Evolutionary conservation across 2,113 vertebrate species (phyloP).

Genomic region (Morphnarchus princeps): DNA sequence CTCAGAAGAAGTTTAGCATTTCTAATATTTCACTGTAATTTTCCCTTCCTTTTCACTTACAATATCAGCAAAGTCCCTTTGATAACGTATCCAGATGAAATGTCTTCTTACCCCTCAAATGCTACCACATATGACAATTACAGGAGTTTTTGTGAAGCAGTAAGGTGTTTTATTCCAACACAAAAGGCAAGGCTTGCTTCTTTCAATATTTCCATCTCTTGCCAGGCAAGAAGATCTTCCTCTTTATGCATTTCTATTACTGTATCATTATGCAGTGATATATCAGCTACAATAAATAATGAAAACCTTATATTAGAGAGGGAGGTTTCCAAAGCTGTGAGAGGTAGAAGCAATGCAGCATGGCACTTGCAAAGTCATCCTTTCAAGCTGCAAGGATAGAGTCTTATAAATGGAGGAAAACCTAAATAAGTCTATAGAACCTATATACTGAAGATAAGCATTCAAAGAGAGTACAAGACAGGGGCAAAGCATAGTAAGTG

Average conservation of each 20-base stretch:
- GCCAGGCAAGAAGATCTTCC: not conserved
- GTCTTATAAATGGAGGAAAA: not conserved
- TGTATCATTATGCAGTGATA: not conserved
- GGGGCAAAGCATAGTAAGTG: not conserved
- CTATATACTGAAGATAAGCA: not conserved
- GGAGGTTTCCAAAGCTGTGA: not conserved
- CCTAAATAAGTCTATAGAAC: not conserved
- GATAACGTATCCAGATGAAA: not conserved
- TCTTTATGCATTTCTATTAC: not conserved
- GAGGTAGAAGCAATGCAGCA: not conserved
- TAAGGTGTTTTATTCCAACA: not conserved
- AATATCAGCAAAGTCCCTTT: not conserved
- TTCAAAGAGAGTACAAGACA: not conserved
- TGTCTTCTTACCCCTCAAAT: not conserved
- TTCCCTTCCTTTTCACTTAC: not conserved
- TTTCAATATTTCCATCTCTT: not conserved
- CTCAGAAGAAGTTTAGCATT: not conserved
- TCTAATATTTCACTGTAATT: not conserved
- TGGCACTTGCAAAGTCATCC: not conserved
- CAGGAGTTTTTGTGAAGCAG: not conserved
- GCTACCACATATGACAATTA: not conserved
- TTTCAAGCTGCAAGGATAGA: not conserved
- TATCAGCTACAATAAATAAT: not conserved
- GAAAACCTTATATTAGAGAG: not conserved
- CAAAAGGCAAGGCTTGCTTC: not conserved